phyloP scores from a whole-genome alignment of 2,113 vertebrate genomes.

The Cygnus atratus region DNA sequence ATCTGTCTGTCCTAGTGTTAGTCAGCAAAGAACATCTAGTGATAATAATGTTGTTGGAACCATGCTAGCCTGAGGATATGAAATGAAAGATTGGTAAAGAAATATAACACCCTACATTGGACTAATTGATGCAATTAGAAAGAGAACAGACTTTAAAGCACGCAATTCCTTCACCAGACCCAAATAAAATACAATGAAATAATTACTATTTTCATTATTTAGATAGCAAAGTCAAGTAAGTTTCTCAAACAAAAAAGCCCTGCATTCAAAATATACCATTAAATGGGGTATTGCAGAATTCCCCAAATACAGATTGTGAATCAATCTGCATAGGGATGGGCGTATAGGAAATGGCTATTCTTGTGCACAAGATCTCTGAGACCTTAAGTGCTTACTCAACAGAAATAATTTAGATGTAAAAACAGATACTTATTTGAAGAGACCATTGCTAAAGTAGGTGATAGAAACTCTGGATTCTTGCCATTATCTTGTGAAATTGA shows the following conservation, averaged over 20 bases:
- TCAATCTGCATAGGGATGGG: neutral
- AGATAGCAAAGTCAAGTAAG: neutral
- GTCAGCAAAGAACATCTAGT: neutral
- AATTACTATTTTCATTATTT: neutral
- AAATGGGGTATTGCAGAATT: neutral
- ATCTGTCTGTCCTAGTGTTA: neutral
- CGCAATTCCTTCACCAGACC: neutral
- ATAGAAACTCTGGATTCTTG: neutral
- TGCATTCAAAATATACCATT: neutral
- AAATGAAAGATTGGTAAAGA: neutral
- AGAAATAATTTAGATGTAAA: neutral
- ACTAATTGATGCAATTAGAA: neutral
- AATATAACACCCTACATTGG: neutral
- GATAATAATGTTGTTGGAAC: neutral
- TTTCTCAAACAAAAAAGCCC: neutral
- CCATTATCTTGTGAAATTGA: neutral
- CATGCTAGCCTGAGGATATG: neutral
- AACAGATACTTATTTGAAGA: neutral
- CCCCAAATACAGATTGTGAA: neutral
- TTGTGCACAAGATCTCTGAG: neutral
- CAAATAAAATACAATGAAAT: neutral
- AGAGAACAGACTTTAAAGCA: neutral
- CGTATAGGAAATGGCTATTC: neutral
- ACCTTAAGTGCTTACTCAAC: neutral
- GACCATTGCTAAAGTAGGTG: neutral